Evolutionary conservation across 2,888 invertebrate species (phyloP).

Genomic region (Crepidodera aurea): DNA sequence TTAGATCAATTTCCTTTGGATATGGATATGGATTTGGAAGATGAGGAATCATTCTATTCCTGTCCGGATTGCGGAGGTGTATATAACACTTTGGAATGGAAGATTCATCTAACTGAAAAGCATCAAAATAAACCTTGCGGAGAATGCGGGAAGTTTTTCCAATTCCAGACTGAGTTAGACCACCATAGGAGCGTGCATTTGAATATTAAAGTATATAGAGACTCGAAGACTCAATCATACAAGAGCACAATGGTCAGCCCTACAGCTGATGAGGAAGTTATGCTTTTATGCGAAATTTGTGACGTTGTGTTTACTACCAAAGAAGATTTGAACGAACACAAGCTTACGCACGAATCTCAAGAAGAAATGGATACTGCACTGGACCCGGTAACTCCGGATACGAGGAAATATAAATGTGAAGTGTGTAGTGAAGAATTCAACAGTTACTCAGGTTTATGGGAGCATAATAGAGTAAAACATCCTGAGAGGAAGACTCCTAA

Average conservation of each 20-base stretch:
- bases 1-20: too few species aligned
- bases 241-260: constrained; percentile 66
- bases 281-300: constrained; percentile 68
- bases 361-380: constrained; percentile 48
- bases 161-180: constrained; percentile 67
- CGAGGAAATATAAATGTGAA: constrained; percentile 65
- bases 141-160: constrained; percentile 71
- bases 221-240: constrained; percentile 68
- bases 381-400: constrained; percentile 47
- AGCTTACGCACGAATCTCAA: constrained; percentile 50
- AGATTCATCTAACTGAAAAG: constrained; percentile 65
- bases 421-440: constrained; percentile 64
- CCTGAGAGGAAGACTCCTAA: constrained; percentile 44
- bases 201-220: constrained; percentile 72
- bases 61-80: constrained; percentile 70
- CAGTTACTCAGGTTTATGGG: constrained; percentile 54
- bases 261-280: constrained; percentile 54
- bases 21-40: constrained; percentile 62
- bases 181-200: constrained; percentile 74
- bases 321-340: constrained; percentile 54
- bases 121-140: constrained; percentile 68
- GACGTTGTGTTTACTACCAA: constrained; percentile 67
- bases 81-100: constrained; percentile 67
- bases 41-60: constrained; percentile 66
- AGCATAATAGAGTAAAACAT: constrained; percentile 55